Base-by-base conservation (phyloP, 2,113 vertebrate genomes). In the Hydrochoerus hydrochaeris region DNA sequence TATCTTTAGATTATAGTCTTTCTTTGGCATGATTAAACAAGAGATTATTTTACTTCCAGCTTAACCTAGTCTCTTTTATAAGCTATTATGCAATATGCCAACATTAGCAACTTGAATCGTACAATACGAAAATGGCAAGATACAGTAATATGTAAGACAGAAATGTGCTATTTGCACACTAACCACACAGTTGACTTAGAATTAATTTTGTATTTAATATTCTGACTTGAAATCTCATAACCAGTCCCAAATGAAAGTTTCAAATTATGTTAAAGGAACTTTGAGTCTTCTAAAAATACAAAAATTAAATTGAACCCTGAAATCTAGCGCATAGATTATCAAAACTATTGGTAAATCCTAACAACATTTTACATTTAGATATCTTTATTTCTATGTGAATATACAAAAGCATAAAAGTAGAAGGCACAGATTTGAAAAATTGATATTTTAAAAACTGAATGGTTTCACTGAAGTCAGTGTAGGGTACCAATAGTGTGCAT, bases 11-110 rank as follows among this genome's bases (percentile, higher is more conserved):
- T 77, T 90, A 69, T 88, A 46, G 28, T 67, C 17, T 89, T 80
- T 92, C 14, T 89, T 82, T 46, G 38, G 35, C 46, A 73, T 38
- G 83, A 30, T n/a, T 91, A 80, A 83, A 38, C 19, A 93, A 63
- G 22, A 85, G 5, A 17, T 52, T 11, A 85, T 88, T 93, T 96
- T 58, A 69, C 28, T 88, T 11, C 26, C 81, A 90, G 9, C n/a
- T 94, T 88, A 90, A 95, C 26, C 44, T 75, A 83, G 17, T 91
- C 60, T 84, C 60, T 88, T 94, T 90, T 32, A 91, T 80, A 49
- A 44, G 20, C 7, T 91, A 49, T 58, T 57, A 30, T 67, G 26
- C 44, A 58, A 57, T 28, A 73, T 60, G 46, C 38, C 38, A 86
- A 58, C 19, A 62, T 67, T 44, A 85, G 32, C 28, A 95, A 16